Evolutionary conservation across 2,113 vertebrate species (phyloP).

Genomic region (Excalfactoria chinensis): DNA sequence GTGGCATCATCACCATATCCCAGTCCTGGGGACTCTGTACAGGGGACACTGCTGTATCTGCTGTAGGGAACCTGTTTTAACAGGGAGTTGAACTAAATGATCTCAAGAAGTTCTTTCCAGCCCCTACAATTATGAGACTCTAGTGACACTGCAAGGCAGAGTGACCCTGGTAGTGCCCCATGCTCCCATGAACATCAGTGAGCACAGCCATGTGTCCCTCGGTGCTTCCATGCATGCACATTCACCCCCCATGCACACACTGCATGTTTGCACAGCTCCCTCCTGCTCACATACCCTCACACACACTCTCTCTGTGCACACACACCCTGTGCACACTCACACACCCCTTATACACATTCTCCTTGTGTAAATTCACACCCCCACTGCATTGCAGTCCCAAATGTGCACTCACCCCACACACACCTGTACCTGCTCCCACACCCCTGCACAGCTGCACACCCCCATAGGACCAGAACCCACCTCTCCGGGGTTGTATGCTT

Average conservation of each 20-base stretch:
- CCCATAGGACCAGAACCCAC: not conserved
- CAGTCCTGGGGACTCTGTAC: not conserved
- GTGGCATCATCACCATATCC: fast-evolving
- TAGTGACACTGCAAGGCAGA: fast-evolving
- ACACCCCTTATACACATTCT: fast-evolving
- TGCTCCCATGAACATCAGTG: fast-evolving
- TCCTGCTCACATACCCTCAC: not conserved
- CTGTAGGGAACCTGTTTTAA: no score
- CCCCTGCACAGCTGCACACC: fast-evolving
- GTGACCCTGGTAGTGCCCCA: not conserved
- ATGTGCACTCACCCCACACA: fast-evolving
- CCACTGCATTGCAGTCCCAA: no score
- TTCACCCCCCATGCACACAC: not conserved
- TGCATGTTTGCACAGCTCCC: not conserved
- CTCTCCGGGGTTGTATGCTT: fast-evolving
- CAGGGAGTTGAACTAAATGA: no score
- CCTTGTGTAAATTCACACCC: not conserved
- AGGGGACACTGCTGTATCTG: no score
- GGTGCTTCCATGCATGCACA: not conserved
- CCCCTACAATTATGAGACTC: no score
- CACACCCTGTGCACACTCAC: not conserved
- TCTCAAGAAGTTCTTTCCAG: not conserved
- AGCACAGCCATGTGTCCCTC: not conserved
- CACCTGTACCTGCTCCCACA: not conserved
- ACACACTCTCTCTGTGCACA: fast-evolving